Evolutionary conservation across 2,888 invertebrate species (phyloP).

Genomic region (Scaeva pyrastri): DNA sequence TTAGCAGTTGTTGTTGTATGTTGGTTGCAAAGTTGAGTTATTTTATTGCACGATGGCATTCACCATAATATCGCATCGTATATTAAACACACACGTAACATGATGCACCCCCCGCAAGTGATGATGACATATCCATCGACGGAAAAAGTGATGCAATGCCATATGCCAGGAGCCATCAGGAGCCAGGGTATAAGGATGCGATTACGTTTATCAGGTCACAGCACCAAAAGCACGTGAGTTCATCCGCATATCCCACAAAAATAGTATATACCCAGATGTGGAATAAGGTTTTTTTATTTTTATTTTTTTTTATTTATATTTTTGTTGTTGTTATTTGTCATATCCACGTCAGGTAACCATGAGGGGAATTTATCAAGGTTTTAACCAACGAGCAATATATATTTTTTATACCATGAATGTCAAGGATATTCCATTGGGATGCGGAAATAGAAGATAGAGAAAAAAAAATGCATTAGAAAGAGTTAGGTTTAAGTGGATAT

Average conservation of each 20-base stretch:
- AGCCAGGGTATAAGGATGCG: conserved; percentile 26
- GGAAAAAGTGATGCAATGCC: conserved; percentile 33
- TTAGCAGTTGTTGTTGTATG: not conserved
- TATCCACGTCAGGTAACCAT: conserved; percentile 37
- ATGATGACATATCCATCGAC: conserved; percentile 32
- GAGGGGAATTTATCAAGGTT: conserved; percentile 32
- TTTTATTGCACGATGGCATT: conserved; percentile 15
- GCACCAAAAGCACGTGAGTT: conserved; percentile 42
- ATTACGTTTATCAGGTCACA: conserved; percentile 67
- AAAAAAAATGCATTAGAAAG: conserved; percentile 15
- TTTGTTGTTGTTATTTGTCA: conserved; percentile 17
- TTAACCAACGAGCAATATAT: conserved; percentile 22
- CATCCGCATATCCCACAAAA: conserved; percentile 38
- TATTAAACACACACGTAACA: conserved; percentile 10
- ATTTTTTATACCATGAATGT: conserved; percentile 24
- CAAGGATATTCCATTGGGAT: conserved; percentile 41
- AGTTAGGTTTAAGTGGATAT: not conserved
- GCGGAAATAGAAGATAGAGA: not conserved
- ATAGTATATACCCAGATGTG: conserved; percentile 27
- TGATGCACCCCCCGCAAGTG: conserved; percentile 7
- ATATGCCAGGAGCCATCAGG: conserved; percentile 34
- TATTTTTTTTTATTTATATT: conserved; percentile 5
- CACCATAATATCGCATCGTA: not conserved
- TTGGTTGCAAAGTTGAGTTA: conserved; percentile 9
- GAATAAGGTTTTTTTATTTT: not conserved